Evolutionary conservation across 2,113 vertebrate genomes (phyloP).

Genomic region (Siniperca knerii): DNA sequence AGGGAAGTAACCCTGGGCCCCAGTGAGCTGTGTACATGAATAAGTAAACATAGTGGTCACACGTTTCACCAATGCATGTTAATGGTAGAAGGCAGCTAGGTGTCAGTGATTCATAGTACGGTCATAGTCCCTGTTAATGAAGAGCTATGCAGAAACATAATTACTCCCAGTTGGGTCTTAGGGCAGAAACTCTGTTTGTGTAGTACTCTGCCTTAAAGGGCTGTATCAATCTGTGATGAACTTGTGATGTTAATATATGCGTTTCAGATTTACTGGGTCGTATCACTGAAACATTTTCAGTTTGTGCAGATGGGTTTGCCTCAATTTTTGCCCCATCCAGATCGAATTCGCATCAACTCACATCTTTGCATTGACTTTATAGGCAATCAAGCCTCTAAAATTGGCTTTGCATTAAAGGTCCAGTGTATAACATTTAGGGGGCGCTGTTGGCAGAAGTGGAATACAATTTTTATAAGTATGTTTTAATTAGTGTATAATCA

Average conservation of each 20-base stretch:
- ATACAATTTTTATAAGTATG: no score
- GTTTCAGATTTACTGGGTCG: background rate
- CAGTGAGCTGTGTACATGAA: conserved; percentile 26
- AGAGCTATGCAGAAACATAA: conserved; percentile 1
- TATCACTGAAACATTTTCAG: background rate
- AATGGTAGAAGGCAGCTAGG: background rate
- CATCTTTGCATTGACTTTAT: no score
- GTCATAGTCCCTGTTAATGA: conserved; percentile 7
- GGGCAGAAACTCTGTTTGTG: background rate
- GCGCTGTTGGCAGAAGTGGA: no score
- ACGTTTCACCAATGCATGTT: background rate
- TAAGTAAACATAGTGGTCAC: conserved; percentile 24
- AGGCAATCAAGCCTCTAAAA: no score
- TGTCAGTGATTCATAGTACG: conserved; percentile 23
- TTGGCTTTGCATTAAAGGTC: no score
- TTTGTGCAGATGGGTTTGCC: background rate
- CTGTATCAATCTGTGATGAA: background rate
- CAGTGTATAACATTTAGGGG: no score
- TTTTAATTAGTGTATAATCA: no score
- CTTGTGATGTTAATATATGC: background rate
- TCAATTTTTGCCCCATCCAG: background rate
- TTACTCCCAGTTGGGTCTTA: background rate
- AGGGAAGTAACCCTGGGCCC: background rate
- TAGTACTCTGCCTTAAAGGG: background rate
- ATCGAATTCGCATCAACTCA: background rate